Evolutionary conservation across 2,888 invertebrate species (phyloP).

Genomic region (Linnaemya vulpina): DNA sequence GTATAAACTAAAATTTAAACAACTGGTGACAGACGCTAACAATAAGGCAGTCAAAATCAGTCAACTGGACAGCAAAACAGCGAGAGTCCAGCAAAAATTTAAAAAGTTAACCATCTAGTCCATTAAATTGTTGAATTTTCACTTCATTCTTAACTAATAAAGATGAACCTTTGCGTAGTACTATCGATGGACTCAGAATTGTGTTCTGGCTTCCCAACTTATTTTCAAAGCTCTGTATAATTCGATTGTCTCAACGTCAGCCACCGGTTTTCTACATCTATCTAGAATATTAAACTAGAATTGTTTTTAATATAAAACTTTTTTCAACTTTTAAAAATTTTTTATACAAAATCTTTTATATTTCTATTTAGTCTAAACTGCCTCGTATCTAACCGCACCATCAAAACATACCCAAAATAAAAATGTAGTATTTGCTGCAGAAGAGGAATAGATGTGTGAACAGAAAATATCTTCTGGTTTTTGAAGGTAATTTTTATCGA

Average conservation of each 20-base stretch:
- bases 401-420: constrained; percentile 53
- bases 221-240: neutral
- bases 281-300: constrained; percentile 26
- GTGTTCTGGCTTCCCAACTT: constrained; percentile 30
- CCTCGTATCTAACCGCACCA: constrained; percentile 63
- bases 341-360: constrained; percentile 42
- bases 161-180: constrained; percentile 44
- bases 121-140: neutral
- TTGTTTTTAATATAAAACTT: constrained; percentile 28
- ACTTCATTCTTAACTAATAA: constrained; percentile 18
- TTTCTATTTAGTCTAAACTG: constrained; percentile 58
- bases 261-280: constrained; percentile 40
- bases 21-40: constrained; percentile 25
- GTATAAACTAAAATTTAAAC: constrained; percentile 4
- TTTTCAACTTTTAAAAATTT: constrained; percentile 59
- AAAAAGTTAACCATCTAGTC: neutral
- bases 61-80: constrained; percentile 34
- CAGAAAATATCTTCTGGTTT: constrained; percentile 43
- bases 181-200: constrained; percentile 24
- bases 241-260: neutral
- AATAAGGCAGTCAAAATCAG: constrained; percentile 51
- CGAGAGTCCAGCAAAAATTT: constrained; percentile 2
- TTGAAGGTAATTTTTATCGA: constrained; percentile 56
- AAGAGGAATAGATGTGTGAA: constrained; percentile 41
- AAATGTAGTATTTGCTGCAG: constrained; percentile 39